Conservation (phyloP, 2,113 vertebrate genomes). For the Pyrgilauda ruficollis region DNA sequence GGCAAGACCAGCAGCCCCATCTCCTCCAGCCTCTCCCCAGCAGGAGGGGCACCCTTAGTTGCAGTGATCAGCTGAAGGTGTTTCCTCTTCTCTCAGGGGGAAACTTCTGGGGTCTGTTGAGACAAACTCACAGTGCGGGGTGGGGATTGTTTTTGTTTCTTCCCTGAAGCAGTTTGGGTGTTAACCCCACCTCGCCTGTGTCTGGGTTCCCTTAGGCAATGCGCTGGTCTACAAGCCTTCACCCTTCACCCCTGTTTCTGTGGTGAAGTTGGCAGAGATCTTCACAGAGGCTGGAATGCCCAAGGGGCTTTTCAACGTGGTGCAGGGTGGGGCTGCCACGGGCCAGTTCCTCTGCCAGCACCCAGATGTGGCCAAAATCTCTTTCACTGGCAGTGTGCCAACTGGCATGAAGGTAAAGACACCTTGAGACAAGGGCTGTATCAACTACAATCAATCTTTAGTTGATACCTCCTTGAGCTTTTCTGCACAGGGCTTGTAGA, state of each 20-base stretch:
- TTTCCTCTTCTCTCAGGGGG: neutral
- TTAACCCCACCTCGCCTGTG: neutral
- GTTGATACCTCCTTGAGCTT: neutral
- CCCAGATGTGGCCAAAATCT: slow-evolving; percentile 89
- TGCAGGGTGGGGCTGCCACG: slow-evolving; percentile 89
- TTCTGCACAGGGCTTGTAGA: neutral
- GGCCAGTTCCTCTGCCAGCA: slow-evolving; percentile 90
- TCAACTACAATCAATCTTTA: neutral
- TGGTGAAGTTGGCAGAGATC: slow-evolving; percentile 89
- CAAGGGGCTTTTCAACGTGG: slow-evolving; percentile 91
- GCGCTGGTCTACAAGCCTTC: slow-evolving; percentile 96
- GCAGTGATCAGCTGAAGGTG: neutral
- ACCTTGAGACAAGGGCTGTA: neutral
- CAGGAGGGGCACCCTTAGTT: neutral
- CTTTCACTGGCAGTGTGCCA: slow-evolving; percentile 95
- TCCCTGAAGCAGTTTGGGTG: neutral
- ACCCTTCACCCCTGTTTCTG: slow-evolving; percentile 88
- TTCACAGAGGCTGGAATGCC: slow-evolving; percentile 87
- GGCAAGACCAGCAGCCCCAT: neutral
- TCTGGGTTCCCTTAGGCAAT: slow-evolving; percentile 78
- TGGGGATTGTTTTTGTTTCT: neutral
- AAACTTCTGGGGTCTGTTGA: neutral
- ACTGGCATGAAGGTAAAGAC: slow-evolving; percentile 88
- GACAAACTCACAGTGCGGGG: neutral
- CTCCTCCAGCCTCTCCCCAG: neutral